phyloP scores from a whole-genome alignment of 2,888 invertebrate genomes.

The Diploptera punctata region DNA sequence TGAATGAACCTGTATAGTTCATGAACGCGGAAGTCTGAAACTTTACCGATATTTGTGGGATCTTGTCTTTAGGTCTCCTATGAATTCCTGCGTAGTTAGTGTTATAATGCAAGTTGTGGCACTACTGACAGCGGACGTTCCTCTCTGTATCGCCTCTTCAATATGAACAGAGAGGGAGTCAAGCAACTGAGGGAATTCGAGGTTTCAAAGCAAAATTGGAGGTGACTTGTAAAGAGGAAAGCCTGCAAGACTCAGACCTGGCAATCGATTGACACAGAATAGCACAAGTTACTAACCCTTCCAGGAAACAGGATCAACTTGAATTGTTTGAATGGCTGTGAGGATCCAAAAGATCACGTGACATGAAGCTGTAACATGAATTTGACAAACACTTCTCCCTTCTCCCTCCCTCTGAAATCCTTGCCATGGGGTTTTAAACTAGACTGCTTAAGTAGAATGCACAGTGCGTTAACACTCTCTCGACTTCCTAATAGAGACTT shows the following conservation, averaged over 20 bases:
- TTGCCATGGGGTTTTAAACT: background rate
- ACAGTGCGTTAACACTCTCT: background rate
- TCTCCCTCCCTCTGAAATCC: too few relatives aligned
- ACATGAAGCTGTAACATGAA: background rate
- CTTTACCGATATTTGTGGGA: too few relatives aligned
- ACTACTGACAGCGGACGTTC: too few relatives aligned
- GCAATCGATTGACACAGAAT: background rate
- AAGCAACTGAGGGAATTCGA: background rate
- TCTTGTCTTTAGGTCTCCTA: too few relatives aligned
- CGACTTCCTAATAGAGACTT: background rate
- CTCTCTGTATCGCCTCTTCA: background rate
- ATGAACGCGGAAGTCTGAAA: too few relatives aligned
- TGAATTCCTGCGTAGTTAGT: too few relatives aligned
- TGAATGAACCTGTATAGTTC: too few relatives aligned
- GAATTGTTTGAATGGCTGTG: background rate
- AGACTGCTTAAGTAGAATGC: background rate
- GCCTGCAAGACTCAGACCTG: background rate
- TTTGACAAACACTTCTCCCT: background rate
- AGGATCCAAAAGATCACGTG: background rate
- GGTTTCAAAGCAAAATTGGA: slow-evolving; percentile 1
- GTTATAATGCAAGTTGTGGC: too few relatives aligned
- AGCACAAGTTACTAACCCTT: background rate
- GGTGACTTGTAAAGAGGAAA: slow-evolving; percentile 8
- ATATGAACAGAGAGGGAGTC: background rate
- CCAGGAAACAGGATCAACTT: background rate